Percentiles rank a stretch among this genome's conserved stretches.
These are phyloP conservation scores for Platyscapa corneri DNA, from an alignment of 1,140 invertebrate genomes.

Conservation along the genomic window DNA sequence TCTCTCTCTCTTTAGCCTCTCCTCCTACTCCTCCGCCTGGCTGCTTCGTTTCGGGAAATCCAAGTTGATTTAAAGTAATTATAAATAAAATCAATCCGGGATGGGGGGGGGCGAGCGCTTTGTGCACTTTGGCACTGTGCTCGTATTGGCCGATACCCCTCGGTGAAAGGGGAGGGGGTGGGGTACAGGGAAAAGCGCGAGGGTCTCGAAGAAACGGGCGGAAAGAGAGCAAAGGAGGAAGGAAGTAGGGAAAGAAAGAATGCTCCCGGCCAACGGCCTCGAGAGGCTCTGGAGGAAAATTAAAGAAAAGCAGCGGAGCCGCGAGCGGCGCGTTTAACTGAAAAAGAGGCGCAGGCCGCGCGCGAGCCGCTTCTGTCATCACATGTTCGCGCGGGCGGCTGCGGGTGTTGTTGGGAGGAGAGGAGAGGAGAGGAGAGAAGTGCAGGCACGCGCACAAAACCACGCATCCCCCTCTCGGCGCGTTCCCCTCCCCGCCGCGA, in stretches of 20 bases:
- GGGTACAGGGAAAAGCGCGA: background rate
- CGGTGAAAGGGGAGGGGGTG: background rate
- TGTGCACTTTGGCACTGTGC: background rate
- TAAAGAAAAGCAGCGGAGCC: slow-evolving; percentile 17
- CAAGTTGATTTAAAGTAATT: slow-evolving; percentile 29
- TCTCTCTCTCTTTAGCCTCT: too few species aligned
- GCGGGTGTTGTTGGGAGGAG: background rate
- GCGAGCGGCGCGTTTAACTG: background rate
- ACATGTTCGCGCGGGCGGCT: background rate
- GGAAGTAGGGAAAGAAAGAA: slow-evolving; percentile 1
- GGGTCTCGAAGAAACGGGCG: background rate
- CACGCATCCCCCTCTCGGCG: too few species aligned
- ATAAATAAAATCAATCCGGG: background rate
- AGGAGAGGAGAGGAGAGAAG: too few species aligned
- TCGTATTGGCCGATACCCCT: too few species aligned
- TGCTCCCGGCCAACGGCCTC: background rate
- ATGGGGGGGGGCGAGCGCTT: too few species aligned
- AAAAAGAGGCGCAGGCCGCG: background rate
- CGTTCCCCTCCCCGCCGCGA: background rate
- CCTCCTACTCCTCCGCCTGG: too few species aligned
- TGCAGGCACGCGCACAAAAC: background rate
- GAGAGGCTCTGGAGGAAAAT: slow-evolving; percentile 7
- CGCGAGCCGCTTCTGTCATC: too few species aligned
- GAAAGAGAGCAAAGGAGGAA: slow-evolving; percentile 33
- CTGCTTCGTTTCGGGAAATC: background rate